Conservation (phyloP, 1,140 invertebrate species). For the Adelges cooleyi region DNA sequence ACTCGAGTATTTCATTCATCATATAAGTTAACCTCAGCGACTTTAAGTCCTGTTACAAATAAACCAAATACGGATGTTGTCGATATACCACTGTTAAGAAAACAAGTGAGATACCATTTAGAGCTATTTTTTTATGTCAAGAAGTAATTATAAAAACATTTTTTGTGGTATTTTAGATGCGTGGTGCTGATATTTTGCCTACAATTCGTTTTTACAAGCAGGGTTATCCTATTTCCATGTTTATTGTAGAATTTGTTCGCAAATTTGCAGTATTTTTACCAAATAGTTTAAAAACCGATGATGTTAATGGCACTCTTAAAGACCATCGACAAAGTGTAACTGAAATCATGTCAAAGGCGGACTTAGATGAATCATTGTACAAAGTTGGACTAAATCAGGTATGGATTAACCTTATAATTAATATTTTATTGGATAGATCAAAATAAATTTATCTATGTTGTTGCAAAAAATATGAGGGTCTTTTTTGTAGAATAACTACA, state of each 20-base stretch:
- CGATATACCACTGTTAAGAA: constrained; percentile 73
- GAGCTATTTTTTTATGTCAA: neutral
- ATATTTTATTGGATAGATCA: too few species aligned
- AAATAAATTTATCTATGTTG: too few species aligned
- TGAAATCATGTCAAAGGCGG: constrained; percentile 70
- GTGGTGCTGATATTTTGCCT: constrained; percentile 80
- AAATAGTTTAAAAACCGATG: constrained; percentile 7
- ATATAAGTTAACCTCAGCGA: constrained; percentile 36
- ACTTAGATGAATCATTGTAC: constrained; percentile 76
- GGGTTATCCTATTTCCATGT: constrained; percentile 83
- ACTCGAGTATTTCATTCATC: constrained; percentile 28
- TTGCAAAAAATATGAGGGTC: too few species aligned
- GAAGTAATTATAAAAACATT: neutral
- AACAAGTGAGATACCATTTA: constrained; percentile 49
- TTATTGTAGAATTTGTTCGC: constrained; percentile 74
- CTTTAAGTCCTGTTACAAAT: constrained; percentile 35
- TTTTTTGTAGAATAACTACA: neutral
- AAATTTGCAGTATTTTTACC: constrained; percentile 49
- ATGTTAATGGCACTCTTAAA: constrained; percentile 37
- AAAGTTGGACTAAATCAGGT: constrained; percentile 85
- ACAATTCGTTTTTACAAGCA: constrained; percentile 80
- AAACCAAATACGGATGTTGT: constrained; percentile 46
- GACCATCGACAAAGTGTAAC: constrained; percentile 57
- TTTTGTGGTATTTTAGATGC: constrained; percentile 47
- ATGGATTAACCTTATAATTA: constrained; percentile 39